A percentile compares a stretch with the other conserved stretches of the same genome.
Evolutionary conservation across 2,113 vertebrate genomes (phyloP).

Genomic region (Salvelinus sp.): DNA sequence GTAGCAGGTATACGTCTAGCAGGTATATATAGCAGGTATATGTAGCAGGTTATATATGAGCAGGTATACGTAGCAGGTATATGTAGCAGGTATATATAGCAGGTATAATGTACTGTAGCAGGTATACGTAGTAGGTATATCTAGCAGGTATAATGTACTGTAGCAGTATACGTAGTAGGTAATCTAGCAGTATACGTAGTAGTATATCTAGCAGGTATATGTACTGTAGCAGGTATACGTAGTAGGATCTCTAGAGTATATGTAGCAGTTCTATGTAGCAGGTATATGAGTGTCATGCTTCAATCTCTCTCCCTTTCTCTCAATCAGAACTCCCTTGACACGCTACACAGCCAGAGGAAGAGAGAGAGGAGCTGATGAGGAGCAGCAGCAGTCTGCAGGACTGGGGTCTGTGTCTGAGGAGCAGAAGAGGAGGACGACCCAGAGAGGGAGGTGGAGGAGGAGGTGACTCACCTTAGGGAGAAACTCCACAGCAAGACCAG

Average conservation of each 20-base stretch:
- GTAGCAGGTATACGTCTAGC: too few relatives aligned
- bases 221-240: too few relatives aligned
- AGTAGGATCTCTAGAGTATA: not conserved
- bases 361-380: conserved; percentile 29
- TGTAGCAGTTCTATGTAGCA: not conserved
- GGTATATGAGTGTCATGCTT: not conserved
- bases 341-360: conserved; percentile 28
- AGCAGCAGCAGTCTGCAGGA: conserved; percentile 42
- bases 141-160: too few relatives aligned
- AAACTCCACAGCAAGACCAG: conserved; percentile 41
- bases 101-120: too few relatives aligned
- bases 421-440: conserved; percentile 31
- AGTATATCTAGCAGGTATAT: too few relatives aligned
- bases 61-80: too few relatives aligned
- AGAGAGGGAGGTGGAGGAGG: conserved; percentile 33
- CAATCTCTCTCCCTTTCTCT: not conserved
- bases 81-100: too few relatives aligned
- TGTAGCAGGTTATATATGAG: too few relatives aligned
- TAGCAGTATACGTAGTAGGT: too few relatives aligned
- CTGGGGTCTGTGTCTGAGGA: conserved; percentile 45
- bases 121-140: too few relatives aligned
- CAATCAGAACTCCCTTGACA: conserved; percentile 49
- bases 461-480: conserved; percentile 26
- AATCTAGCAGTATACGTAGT: too few relatives aligned
- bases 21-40: too few relatives aligned